A percentile compares a stretch with the other conserved stretches of the same genome.
Conservation (phyloP, 2,888 invertebrate species). For the Listrodromus nycthemerus region DNA sequence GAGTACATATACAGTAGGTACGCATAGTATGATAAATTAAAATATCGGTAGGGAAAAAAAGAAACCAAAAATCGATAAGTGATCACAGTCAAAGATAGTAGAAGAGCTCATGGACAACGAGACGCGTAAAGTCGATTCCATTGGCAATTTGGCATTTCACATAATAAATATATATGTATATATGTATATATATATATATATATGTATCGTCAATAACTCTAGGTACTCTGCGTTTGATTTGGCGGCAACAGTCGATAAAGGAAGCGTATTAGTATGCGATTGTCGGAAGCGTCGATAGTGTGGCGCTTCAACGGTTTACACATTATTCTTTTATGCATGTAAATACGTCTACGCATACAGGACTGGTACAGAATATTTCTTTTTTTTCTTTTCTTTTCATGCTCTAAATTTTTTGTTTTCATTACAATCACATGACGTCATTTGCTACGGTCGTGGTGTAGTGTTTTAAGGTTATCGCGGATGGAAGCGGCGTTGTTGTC, state of each 20-base stretch:
- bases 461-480: not conserved
- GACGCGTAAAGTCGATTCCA: not conserved
- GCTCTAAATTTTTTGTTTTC: not conserved
- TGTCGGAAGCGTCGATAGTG: constrained; percentile 1
- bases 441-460: constrained; percentile 2
- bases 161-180: constrained; percentile 12
- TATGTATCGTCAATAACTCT: not conserved
- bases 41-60: constrained; percentile 14
- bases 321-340: constrained; percentile 13
- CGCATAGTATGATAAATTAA: constrained; percentile 31
- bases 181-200: not conserved
- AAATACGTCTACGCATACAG: constrained; percentile 25
- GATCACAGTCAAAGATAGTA: constrained; percentile 63
- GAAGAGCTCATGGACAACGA: constrained; percentile 19
- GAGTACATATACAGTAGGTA: constrained; percentile 12
- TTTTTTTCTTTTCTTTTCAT: constrained; percentile 18
- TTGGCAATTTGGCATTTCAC: constrained; percentile 26
- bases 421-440: constrained; percentile 14
- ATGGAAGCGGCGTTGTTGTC: not conserved
- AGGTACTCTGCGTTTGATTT: constrained; percentile 12
- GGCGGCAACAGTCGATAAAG: constrained; percentile 31
- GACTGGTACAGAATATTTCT: constrained; percentile 4
- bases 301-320: constrained; percentile 6
- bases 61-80: constrained; percentile 31
- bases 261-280: constrained; percentile 28